These are phyloP conservation scores for Gadus macrocephalus DNA, from an alignment of 2,113 vertebrate species.

Conservation along the genomic window DNA sequence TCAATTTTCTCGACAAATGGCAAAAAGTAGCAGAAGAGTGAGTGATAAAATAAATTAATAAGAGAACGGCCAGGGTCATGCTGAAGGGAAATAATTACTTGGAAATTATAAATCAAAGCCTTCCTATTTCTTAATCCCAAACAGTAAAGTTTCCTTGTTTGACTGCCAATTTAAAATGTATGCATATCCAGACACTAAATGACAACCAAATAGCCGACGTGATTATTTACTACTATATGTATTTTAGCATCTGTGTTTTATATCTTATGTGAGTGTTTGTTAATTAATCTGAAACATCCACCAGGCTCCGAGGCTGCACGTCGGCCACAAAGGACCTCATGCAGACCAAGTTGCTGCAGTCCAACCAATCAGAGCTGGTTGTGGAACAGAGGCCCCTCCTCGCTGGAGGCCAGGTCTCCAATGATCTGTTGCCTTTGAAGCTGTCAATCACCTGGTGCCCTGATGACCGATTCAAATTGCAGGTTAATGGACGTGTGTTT, in stretches of 20 bases:
- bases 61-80: too few relatives aligned
- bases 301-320: slow-evolving; percentile 55
- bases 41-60: slow-evolving; percentile 15
- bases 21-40: slow-evolving; percentile 56
- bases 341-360: slow-evolving; percentile 52
- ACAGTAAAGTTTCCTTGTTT: too few relatives aligned
- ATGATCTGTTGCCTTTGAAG: slow-evolving; percentile 52
- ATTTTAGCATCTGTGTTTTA: too few relatives aligned
- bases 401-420: neutral
- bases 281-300: neutral
- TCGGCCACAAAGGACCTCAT: slow-evolving; percentile 31
- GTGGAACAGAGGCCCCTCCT: slow-evolving; percentile 59
- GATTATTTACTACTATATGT: too few relatives aligned
- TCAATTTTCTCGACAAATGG: slow-evolving; percentile 34
- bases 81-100: too few relatives aligned
- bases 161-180: too few relatives aligned
- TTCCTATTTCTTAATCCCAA: too few relatives aligned
- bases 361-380: slow-evolving; percentile 54
- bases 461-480: slow-evolving; percentile 53
- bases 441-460: slow-evolving; percentile 54
- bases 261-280: neutral
- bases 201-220: too few relatives aligned
- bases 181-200: too few relatives aligned
- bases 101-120: too few relatives aligned
- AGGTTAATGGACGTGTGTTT: slow-evolving; percentile 44